phyloP scores from a whole-genome alignment of 2,888 invertebrate genomes.

The Portevinia maculata region DNA sequence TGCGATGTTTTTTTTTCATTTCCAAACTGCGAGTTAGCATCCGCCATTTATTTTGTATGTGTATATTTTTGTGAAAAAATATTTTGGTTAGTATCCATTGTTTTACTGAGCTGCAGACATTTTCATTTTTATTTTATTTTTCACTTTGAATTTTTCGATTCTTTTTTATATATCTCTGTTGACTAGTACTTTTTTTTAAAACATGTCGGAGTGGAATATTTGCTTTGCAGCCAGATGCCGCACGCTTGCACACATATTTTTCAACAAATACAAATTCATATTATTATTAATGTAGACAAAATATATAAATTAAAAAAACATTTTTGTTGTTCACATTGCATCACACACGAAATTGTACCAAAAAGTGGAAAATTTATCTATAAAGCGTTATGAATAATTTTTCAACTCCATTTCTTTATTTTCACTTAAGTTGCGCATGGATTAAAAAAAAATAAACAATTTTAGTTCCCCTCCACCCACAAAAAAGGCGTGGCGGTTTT shows the following conservation, averaged over 20 bases:
- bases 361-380: background rate
- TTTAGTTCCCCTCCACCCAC: slow-evolving; percentile 10
- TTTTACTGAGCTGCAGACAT: slow-evolving; percentile 51
- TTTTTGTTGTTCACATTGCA: slow-evolving; percentile 53
- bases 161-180: slow-evolving; percentile 9
- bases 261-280: slow-evolving; percentile 49
- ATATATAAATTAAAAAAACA: slow-evolving; percentile 25
- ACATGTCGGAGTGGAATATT: slow-evolving; percentile 52
- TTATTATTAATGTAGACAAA: slow-evolving; percentile 10
- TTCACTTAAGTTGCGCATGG: background rate
- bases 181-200: background rate
- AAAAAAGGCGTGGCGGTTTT: slow-evolving; percentile 66
- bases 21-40: slow-evolving; percentile 21
- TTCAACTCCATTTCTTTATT: background rate
- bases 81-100: slow-evolving; percentile 68
- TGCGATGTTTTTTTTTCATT: slow-evolving; percentile 59
- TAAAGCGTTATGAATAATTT: too few relatives aligned
- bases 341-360: slow-evolving; percentile 18
- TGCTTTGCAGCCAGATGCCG: slow-evolving; percentile 13
- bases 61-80: slow-evolving; percentile 52
- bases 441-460: background rate
- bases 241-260: slow-evolving; percentile 58
- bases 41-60: slow-evolving; percentile 68
- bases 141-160: background rate
- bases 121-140: slow-evolving; percentile 25